phyloP scores from a whole-genome alignment of 2,113 vertebrate genomes.

The Pteruthius melanotis region DNA sequence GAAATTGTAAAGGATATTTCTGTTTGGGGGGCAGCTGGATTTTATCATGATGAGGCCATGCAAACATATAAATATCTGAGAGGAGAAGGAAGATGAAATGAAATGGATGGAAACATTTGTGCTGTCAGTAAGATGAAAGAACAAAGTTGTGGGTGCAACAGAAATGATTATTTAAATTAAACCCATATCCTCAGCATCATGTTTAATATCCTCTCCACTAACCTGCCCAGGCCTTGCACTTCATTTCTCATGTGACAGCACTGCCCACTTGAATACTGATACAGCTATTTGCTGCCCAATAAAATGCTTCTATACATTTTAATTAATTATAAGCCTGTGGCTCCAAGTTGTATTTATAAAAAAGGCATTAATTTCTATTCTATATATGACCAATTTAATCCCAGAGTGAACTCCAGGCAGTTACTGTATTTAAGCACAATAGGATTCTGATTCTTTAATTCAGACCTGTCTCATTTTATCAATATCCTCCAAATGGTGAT shows the following conservation, averaged over 20 bases:
- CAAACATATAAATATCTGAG: constrained; percentile 9
- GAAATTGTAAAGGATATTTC: constrained; percentile 21
- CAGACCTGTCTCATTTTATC: neutral
- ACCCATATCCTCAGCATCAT: neutral
- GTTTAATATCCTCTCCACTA: neutral
- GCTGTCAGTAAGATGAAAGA: constrained; percentile 2
- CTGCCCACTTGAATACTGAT: neutral
- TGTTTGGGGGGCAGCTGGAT: neutral
- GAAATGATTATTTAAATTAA: constrained; percentile 2
- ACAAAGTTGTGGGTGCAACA: constrained; percentile 6
- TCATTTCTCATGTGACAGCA: neutral
- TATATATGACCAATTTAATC: neutral
- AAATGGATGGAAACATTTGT: constrained; percentile 3
- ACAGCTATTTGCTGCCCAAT: neutral
- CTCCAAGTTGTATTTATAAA: neutral
- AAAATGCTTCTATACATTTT: neutral
- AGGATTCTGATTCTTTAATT: neutral
- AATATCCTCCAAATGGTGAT: neutral
- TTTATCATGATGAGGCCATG: neutral
- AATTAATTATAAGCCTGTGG: neutral
- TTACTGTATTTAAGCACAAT: neutral
- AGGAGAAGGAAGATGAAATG: neutral
- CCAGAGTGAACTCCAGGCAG: neutral
- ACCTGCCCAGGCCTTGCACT: neutral
- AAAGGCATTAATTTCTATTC: neutral